phyloP scores from a whole-genome alignment of 2,113 vertebrate genomes.

The Oryzias woworae region DNA sequence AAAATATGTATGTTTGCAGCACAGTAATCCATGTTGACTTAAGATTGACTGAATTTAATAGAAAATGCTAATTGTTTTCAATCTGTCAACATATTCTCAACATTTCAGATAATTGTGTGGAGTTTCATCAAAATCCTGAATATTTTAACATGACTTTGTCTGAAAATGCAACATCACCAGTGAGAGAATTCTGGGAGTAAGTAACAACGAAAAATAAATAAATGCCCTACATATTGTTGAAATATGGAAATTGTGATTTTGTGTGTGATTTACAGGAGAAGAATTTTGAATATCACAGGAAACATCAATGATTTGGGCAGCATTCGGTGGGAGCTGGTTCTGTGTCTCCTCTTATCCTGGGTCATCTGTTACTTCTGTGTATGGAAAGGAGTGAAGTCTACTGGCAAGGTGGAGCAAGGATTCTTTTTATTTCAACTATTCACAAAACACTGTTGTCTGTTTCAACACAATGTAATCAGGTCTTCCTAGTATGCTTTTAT shows the following conservation, averaged over 20 bases:
- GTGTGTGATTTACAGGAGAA: conserved; percentile 58
- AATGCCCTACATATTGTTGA: neutral
- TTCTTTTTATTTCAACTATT: neutral
- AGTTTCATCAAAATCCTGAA: conserved; percentile 69
- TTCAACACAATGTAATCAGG: too few species aligned
- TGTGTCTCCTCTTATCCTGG: conserved; percentile 83
- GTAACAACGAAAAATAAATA: conserved; percentile 57
- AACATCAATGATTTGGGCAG: conserved; percentile 82
- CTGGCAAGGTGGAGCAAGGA: conserved; percentile 77
- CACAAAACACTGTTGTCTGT: too few species aligned
- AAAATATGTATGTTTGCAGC: too few species aligned
- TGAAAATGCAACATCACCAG: conserved; percentile 84
- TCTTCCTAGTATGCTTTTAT: too few species aligned
- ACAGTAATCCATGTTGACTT: too few species aligned
- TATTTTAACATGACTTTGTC: conserved; percentile 62
- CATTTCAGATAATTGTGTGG: conserved; percentile 82
- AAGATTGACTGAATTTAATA: too few species aligned
- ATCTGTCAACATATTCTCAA: neutral
- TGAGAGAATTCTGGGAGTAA: conserved; percentile 97
- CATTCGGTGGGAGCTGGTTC: conserved; percentile 80
- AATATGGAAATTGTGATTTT: neutral
- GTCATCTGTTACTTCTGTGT: conserved; percentile 87
- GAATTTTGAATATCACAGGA: conserved; percentile 81
- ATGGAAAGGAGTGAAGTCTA: conserved; percentile 86
- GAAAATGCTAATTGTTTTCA: too few species aligned